These are phyloP conservation scores for Mayetiola destructor DNA, from an alignment of 2,888 invertebrate genomes.

Conservation along the genomic window DNA sequence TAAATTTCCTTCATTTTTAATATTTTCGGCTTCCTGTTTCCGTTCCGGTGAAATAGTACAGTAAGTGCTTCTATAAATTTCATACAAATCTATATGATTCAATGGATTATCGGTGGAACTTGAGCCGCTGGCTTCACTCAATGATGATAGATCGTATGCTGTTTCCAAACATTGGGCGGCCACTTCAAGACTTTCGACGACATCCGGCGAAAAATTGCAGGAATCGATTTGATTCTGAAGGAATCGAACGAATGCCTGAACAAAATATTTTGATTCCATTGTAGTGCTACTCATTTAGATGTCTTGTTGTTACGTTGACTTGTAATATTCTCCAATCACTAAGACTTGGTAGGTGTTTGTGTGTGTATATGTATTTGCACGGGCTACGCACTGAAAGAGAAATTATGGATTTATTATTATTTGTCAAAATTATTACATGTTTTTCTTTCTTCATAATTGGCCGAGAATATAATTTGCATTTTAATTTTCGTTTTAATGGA, in stretches of 20 bases:
- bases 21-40: slow-evolving; percentile 58
- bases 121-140: slow-evolving; percentile 18
- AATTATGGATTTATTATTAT: too few species aligned
- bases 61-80: slow-evolving; percentile 34
- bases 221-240: slow-evolving; percentile 29
- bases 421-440: too few species aligned
- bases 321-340: too few species aligned
- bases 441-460: too few species aligned
- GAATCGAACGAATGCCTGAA: slow-evolving; percentile 31
- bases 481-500: too few species aligned
- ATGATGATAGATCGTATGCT: slow-evolving; percentile 56
- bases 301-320: too few species aligned
- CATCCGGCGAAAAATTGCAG: slow-evolving; percentile 28
- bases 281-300: too few species aligned
- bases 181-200: slow-evolving; percentile 54
- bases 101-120: slow-evolving; percentile 24
- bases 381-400: too few species aligned
- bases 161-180: slow-evolving; percentile 89
- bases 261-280: slow-evolving; percentile 23
- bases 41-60: slow-evolving; percentile 38
- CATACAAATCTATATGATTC: slow-evolving; percentile 34
- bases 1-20: slow-evolving; percentile 77
- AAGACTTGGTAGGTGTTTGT: too few species aligned
- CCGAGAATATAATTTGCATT: too few species aligned
- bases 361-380: too few species aligned